Base-by-base conservation (phyloP, 2,888 invertebrate species). In the Erebia ligea region DNA sequence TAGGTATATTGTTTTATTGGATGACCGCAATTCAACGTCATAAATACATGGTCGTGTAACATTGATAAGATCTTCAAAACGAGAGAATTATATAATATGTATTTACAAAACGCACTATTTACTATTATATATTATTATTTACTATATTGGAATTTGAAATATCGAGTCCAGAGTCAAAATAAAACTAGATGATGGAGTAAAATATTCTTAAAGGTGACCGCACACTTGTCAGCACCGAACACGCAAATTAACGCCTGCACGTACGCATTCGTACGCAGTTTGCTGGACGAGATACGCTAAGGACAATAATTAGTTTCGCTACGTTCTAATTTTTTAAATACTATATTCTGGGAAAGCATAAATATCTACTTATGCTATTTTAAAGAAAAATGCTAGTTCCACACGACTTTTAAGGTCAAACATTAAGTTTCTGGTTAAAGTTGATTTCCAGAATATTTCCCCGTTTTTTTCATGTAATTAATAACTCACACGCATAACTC, bases 21-120 rank as follows among this genome's bases (percentile, higher is more conserved):
- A 86, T 84, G 81, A 84, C 84, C 83, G 75, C 83, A 84, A 85
- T 85, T 72, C 73, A 75, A 77, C 76, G 73, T 75, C 70, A 76
- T 70, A 68, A 76, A 76, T 78, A 77, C 72, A 77, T 70, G 68
- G 75, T 80, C 75, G 75, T 72, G 69, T 75, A 77, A 78, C 82
- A 78, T 73, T 71, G 74, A 79, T 79, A 74, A 79, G 80, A 86
- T 86, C 82, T 82, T 80, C 76, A 80, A 62, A 78, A 83, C 80
- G 79, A 83, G 81, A 81, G 79, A 76, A 81, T 9, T 54, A 54
- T 19, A 50, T 13, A 45, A 34, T 34, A 45, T 45, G 76, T 88
- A 88, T 88, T 85, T 88, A 89, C 87, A 89, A 84, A 82, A 80
- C 69, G 21, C 45, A 66, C 66, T 56, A 61, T 40, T 58, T 13